Evolutionary conservation across 2,797 vertebrate species (phyloP).

Genomic region (Buphagus erythrorhynchus): DNA sequence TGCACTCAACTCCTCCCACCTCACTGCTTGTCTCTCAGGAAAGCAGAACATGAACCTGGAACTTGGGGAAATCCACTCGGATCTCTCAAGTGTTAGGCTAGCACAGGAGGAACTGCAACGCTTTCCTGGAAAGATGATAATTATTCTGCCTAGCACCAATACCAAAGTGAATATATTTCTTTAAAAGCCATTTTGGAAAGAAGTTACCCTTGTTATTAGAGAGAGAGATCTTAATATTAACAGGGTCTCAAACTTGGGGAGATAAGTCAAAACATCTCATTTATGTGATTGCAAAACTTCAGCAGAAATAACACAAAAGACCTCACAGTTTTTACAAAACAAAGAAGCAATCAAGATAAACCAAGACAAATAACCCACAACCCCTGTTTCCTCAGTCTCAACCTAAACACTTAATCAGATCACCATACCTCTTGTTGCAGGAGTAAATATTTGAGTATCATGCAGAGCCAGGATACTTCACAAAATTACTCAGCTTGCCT

Average conservation of each 20-base stretch:
- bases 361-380: background rate
- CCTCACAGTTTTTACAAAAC: background rate
- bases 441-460: conserved; percentile 25
- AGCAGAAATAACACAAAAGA: background rate
- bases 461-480: background rate
- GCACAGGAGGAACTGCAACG: rapidly evolving
- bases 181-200: background rate
- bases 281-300: background rate
- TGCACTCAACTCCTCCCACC: background rate
- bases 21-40: background rate
- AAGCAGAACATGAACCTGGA: background rate
- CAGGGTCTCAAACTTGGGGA: background rate
- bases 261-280: background rate
- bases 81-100: background rate
- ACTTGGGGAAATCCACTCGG: rapidly evolving
- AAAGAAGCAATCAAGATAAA: background rate
- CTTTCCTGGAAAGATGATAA: background rate
- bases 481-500: background rate
- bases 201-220: background rate
- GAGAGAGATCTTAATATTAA: background rate
- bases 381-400: background rate
- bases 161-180: background rate
- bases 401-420: background rate
- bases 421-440: background rate
- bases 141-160: background rate